phyloP scores from a whole-genome alignment of 2,113 vertebrate genomes.

The Heliornis fulica region DNA sequence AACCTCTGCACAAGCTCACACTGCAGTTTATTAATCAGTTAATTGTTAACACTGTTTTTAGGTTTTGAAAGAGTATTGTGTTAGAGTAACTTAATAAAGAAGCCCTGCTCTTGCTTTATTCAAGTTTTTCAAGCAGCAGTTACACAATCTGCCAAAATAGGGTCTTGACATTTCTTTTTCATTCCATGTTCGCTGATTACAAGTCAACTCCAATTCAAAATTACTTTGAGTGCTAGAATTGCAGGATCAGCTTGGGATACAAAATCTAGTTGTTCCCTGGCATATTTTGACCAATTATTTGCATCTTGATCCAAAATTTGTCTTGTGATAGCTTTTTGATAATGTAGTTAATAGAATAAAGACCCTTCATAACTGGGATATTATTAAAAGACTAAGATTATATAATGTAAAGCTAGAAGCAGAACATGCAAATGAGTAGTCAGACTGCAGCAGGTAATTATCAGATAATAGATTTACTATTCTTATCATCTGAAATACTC shows the following conservation, averaged over 20 bases:
- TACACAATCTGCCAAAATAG: not conserved
- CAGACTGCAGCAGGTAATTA: conserved; percentile 51
- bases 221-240: not conserved
- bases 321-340: not conserved
- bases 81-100: not conserved
- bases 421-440: conserved; percentile 48
- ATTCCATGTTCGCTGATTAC: not conserved
- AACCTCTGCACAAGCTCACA: not conserved
- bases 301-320: not conserved
- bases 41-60: not conserved
- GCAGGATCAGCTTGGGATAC: not conserved
- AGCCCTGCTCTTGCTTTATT: rapidly evolving
- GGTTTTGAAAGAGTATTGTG: not conserved
- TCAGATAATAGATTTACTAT: conserved; percentile 52
- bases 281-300: not conserved
- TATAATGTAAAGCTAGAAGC: conserved; percentile 21
- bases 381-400: conserved; percentile 17
- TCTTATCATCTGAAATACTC: conserved; percentile 37
- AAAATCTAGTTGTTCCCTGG: not conserved
- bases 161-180: not conserved
- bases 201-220: not conserved
- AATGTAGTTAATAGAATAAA: not conserved
- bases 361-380: not conserved
- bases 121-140: not conserved
- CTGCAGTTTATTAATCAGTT: not conserved